Evolutionary conservation across 2,113 vertebrate species (phyloP), one percentile per base, ranked within the genome.

Genomic region (Stegastes partitus): DNA sequence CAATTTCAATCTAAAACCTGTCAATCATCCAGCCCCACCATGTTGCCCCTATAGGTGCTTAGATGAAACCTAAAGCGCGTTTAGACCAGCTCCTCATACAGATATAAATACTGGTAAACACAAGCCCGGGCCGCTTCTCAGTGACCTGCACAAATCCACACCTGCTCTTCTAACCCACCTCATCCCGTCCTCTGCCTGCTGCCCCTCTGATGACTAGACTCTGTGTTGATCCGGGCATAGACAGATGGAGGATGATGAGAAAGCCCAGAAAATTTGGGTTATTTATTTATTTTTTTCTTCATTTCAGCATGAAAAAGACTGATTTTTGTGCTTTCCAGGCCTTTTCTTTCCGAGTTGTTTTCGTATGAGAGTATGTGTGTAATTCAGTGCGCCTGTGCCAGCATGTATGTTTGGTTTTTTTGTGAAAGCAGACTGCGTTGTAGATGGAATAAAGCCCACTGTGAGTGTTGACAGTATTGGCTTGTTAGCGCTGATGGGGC

Each of bases 401-500:
- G 59, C 3, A 25, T 79, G 80, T 75, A 61, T 68, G 50, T 81
- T 74, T 79, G 70, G 50, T 34, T 79, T 34, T 79, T 84, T 83
- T 80, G 64, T 84, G 70, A 66, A 71, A 81, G 59, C 71, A 70
- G 83, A 82, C 64, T 80, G 57, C 3, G 3, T 50, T 64, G 68
- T 56, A 51, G 70, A 76, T 82, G 89, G 75, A 89, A 77, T 79
- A 58, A 82, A 83, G 80, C 75, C 81, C 65, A 82, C 80, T 82
- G 78, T 72, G 78, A 87, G 69, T 84, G 82, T 70, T 77, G 85
- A 84, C 89, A 85, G 82, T 77, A 59, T 84, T 83, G 82, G 83
- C 80, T 89, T 81, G 68, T 89, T 85, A 72, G 66, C 0, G 28
- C 79, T 84, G 83, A 88, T 81, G 68, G 66, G 80, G 55, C 63